Conservation (phyloP, 2,888 invertebrate genomes). For the Blomia tropicalis region DNA sequence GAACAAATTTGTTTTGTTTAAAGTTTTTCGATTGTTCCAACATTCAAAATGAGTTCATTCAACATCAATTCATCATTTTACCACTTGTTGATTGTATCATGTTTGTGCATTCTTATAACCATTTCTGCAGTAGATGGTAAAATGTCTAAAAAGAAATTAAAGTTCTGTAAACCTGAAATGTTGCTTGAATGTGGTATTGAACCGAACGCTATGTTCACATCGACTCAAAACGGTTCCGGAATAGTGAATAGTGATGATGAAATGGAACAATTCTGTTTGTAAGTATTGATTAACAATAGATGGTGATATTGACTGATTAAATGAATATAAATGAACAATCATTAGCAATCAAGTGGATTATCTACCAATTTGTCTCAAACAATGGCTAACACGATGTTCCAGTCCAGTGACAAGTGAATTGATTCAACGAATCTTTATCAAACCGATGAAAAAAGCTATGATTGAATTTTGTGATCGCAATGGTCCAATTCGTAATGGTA, state of each 20-base stretch:
- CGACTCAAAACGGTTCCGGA: not conserved
- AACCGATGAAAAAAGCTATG: not conserved
- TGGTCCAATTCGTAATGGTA: not conserved
- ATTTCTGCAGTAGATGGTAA: not conserved
- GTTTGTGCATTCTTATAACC: too few species aligned
- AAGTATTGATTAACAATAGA: not conserved
- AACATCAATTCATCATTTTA: too few species aligned
- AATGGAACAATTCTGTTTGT: constrained; percentile 1
- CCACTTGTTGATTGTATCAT: too few species aligned
- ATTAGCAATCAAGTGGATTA: not conserved
- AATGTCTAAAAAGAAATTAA: not conserved
- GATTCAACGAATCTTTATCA: not conserved
- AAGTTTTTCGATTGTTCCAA: too few species aligned
- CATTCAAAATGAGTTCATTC: too few species aligned
- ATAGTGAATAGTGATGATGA: not conserved
- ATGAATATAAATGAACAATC: not conserved
- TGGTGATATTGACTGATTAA: not conserved
- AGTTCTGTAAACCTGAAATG: not conserved
- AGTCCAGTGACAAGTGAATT: not conserved
- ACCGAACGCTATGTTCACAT: not conserved
- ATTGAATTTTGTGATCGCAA: not conserved
- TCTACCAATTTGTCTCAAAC: not conserved
- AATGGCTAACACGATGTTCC: not conserved
- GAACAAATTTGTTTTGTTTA: too few species aligned
- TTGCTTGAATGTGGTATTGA: not conserved